A percentile compares a stretch with the other conserved stretches of the same genome.
Conservation (phyloP, 2,797 vertebrate genomes). For the Cetoscarus ocellatus region DNA sequence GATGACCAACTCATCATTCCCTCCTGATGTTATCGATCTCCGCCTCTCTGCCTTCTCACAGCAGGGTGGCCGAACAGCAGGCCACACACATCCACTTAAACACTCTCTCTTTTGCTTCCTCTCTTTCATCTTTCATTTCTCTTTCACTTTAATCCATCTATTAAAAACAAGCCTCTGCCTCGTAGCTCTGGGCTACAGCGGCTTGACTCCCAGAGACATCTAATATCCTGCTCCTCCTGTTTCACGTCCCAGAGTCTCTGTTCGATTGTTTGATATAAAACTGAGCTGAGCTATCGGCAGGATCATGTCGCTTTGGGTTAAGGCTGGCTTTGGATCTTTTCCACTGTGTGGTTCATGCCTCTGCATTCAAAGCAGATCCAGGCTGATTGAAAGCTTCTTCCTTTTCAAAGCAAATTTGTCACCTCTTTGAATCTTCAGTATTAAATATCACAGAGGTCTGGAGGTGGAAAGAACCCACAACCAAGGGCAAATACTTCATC, state of each 20-base stretch:
- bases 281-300: conserved; percentile 37
- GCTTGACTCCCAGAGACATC: conserved; percentile 58
- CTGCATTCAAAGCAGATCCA: conserved; percentile 39
- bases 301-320: conserved; percentile 61
- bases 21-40: conserved; percentile 60
- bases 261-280: conserved; percentile 63
- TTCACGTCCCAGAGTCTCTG: conserved; percentile 49
- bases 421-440: conserved; percentile 36
- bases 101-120: conserved; percentile 32
- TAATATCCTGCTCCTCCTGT: conserved; percentile 61
- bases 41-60: conserved; percentile 51
- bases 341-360: conserved; percentile 30
- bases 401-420: conserved; percentile 53
- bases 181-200: conserved; percentile 61
- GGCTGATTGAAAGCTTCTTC: conserved; percentile 31
- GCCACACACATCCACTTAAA: conserved; percentile 47
- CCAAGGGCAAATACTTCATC: not conserved
- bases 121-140: conserved; percentile 70
- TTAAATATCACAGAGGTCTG: not conserved
- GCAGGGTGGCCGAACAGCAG: conserved; percentile 45
- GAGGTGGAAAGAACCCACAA: not conserved
- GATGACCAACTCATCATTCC: conserved; percentile 72
- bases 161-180: conserved; percentile 64
- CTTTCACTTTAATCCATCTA: conserved; percentile 71
- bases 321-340: conserved; percentile 58